Evolutionary conservation across 1,140 invertebrate species (phyloP), one percentile per base, ranked within the genome.

Genomic region (Linepithema humile): DNA sequence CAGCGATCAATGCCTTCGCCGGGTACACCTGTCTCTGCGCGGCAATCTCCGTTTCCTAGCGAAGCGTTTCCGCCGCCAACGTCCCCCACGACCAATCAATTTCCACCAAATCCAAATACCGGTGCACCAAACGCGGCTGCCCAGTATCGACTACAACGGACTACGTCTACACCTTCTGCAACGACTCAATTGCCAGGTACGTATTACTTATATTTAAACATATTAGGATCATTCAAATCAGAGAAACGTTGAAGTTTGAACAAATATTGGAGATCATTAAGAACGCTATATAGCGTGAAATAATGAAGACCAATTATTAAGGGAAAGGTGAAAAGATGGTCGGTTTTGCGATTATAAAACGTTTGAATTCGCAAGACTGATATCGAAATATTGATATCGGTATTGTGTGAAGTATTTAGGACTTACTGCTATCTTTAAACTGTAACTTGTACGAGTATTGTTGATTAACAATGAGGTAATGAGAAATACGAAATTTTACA

Each of bases 161-260:
- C 96, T 75, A 95, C 95, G 53, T 96, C 95, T 89, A 95, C 96
- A 55, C 96, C 96, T 17, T 95, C 96, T 82, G 95, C 96, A 59
- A 96, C 96, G 50, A 96, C 96, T 85, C 96, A 96, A 92, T 94
- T 96, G 93, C 96, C 96, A 95, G 96, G 96, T 96, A 95, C 93
- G 43, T 72, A 55, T 53, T 38, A 1, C n/a, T 77, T 40, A 15
- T 9, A 15, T 40, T 9, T 0, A n/a, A 17, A 69, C 15, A 20
- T 6, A 55, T 29, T 32, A n/a, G n/a, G n/a, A n/a, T n/a, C n/a
- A n/a, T n/a, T n/a, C n/a, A n/a, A n/a, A n/a, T n/a, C n/a, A n/a
- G n/a, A n/a, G n/a, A n/a, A n/a, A n/a, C n/a, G n/a, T n/a, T n/a
- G n/a, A n/a, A n/a, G n/a, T n/a, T n/a, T n/a, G n/a, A n/a, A n/a